Evolutionary conservation across 1,140 invertebrate species (phyloP).

Genomic region (Diabrotica undecimpunctata): DNA sequence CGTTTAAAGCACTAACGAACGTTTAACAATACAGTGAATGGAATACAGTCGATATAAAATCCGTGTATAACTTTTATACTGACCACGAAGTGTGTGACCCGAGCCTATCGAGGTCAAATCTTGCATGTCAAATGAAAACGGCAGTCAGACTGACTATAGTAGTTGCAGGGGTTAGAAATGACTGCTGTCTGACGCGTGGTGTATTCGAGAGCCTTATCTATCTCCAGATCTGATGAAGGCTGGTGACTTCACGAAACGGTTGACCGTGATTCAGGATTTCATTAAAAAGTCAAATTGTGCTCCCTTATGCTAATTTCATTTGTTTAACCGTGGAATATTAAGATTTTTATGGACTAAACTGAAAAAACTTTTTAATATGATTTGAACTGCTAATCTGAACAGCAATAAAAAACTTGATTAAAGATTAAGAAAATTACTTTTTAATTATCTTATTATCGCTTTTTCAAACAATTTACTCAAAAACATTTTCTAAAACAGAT

Average conservation of each 20-base stretch:
- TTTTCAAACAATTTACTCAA: too few relatives aligned
- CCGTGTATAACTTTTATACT: neutral
- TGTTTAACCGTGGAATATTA: too few relatives aligned
- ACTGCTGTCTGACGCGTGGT: slow-evolving; percentile 1
- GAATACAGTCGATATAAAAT: neutral
- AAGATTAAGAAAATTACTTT: too few relatives aligned
- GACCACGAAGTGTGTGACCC: slow-evolving; percentile 5
- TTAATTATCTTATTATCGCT: too few relatives aligned
- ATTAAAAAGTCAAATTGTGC: neutral
- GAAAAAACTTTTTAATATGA: too few relatives aligned
- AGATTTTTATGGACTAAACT: too few relatives aligned
- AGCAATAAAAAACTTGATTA: too few relatives aligned
- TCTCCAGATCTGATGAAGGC: neutral
- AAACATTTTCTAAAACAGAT: too few relatives aligned
- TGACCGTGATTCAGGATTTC: neutral
- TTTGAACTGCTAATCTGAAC: too few relatives aligned
- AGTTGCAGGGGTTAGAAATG: slow-evolving; percentile 1
- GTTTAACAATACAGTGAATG: neutral
- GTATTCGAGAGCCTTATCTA: neutral
- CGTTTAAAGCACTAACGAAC: too few relatives aligned
- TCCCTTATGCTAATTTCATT: neutral
- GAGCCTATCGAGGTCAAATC: slow-evolving; percentile 8
- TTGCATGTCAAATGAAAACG: slow-evolving; percentile 5
- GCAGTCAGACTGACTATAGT: neutral
- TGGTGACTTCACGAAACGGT: neutral